Evolutionary conservation across 53 echinoderm and acorn worm genomes (phyloP).

Genomic region (Holothuria scabra): DNA sequence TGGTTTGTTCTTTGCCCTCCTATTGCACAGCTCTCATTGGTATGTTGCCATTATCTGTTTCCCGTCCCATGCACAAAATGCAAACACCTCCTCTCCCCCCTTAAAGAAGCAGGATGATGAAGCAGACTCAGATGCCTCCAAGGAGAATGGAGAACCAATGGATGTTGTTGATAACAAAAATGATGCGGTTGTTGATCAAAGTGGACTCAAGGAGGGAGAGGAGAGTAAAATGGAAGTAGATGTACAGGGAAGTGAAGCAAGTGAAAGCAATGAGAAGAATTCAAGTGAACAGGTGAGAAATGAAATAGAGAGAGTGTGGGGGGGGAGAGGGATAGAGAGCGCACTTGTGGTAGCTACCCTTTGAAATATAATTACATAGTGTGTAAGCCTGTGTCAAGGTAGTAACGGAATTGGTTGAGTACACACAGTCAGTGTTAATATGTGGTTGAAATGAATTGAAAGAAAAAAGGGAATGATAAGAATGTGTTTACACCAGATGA

Average conservation of each 20-base stretch:
- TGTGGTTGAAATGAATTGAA: too few species aligned
- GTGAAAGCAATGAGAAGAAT: neutral
- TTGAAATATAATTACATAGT: too few species aligned
- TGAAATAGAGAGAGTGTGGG: too few species aligned
- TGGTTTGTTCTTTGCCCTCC: too few species aligned
- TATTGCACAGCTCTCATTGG: conserved; percentile 79
- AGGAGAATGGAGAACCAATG: conserved; percentile 57
- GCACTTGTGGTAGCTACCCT: too few species aligned
- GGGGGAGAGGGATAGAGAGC: too few species aligned
- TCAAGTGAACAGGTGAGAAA: too few species aligned
- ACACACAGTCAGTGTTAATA: too few species aligned
- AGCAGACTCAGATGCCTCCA: conserved; percentile 4
- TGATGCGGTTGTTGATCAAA: neutral
- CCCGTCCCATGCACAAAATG: conserved; percentile 60
- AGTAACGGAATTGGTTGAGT: too few species aligned
- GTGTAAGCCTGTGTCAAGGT: too few species aligned
- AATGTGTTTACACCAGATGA: too few species aligned
- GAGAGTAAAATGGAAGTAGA: conserved; percentile 21
- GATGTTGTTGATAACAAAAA: conserved; percentile 43
- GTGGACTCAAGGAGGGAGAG: neutral
- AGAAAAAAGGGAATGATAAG: too few species aligned
- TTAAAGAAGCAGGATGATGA: neutral
- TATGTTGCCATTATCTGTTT: conserved; percentile 89
- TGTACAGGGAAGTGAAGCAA: conserved; percentile 15
- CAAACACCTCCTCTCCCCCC: conserved; percentile 3